phyloP scores from a whole-genome alignment of 2,888 invertebrate genomes.

The Agrotis puta region DNA sequence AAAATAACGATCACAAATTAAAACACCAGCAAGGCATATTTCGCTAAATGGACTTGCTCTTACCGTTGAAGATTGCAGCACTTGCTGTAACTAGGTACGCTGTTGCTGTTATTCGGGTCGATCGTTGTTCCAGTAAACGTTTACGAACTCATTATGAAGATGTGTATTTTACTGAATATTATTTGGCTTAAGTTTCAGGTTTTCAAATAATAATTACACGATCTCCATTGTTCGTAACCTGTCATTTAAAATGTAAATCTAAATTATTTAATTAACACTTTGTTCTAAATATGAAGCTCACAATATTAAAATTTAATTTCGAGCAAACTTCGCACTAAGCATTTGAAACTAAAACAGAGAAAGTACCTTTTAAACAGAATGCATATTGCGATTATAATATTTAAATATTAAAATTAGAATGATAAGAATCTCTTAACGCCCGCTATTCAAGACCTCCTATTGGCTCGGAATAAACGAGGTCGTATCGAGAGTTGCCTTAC shows the following conservation, averaged over 20 bases:
- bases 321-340: constrained; percentile 10
- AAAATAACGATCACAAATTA: constrained; percentile 78
- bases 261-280: constrained; percentile 16
- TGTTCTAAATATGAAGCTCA: background rate
- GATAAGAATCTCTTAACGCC: constrained; percentile 78
- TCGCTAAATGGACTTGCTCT: constrained; percentile 67
- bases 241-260: background rate
- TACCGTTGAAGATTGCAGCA: constrained; percentile 53
- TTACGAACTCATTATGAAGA: constrained; percentile 28
- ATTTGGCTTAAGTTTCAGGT: background rate
- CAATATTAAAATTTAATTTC: constrained; percentile 2
- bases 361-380: constrained; percentile 53
- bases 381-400: constrained; percentile 67
- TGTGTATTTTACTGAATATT: constrained; percentile 15
- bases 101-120: constrained; percentile 51
- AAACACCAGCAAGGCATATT: constrained; percentile 63
- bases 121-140: constrained; percentile 32
- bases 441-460: constrained; percentile 75
- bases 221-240: background rate
- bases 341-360: constrained; percentile 55
- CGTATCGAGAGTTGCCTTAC: constrained; percentile 79
- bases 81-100: constrained; percentile 42
- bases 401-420: constrained; percentile 74
- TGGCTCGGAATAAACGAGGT: constrained; percentile 76
- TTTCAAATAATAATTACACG: background rate